Evolutionary conservation across 2,797 vertebrate species (phyloP).

Genomic region (Poeciliopsis gracilis): DNA sequence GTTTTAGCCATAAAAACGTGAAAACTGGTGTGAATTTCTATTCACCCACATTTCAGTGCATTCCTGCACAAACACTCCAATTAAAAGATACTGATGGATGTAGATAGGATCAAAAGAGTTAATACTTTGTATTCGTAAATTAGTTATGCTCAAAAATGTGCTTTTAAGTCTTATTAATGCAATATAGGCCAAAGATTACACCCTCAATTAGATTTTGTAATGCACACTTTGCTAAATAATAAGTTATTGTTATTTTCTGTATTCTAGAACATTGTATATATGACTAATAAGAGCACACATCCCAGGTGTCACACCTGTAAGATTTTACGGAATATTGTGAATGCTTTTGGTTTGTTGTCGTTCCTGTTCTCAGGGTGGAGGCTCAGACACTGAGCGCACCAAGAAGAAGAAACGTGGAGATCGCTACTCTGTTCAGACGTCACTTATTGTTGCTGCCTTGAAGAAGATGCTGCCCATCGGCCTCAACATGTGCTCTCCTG

Average conservation of each 20-base stretch:
- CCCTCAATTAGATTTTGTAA: neutral
- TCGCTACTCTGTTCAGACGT: slow-evolving; percentile 93
- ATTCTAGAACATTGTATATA: neutral
- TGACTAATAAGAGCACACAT: slow-evolving; percentile 27
- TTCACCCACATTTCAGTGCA: neutral
- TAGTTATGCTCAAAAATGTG: neutral
- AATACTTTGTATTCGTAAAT: neutral
- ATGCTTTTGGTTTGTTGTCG: slow-evolving; percentile 58
- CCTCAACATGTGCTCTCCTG: slow-evolving; percentile 96
- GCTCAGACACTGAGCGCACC: slow-evolving; percentile 91
- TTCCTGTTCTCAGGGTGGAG: slow-evolving; percentile 83
- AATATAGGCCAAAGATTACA: neutral
- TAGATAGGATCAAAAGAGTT: neutral
- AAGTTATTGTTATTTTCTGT: neutral
- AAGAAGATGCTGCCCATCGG: slow-evolving; percentile 98
- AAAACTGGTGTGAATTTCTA: neutral
- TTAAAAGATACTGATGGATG: neutral
- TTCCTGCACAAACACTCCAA: neutral
- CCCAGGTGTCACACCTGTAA: slow-evolving; percentile 9
- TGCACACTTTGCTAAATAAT: neutral
- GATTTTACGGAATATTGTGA: slow-evolving; percentile 52
- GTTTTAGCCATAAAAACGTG: neutral
- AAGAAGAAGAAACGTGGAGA: slow-evolving; percentile 94
- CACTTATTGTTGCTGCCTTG: slow-evolving; percentile 93
- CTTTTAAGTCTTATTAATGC: neutral